Percentiles rank a stretch among this genome's conserved stretches.
phyloP scores from a whole-genome alignment of 2,113 vertebrate genomes.

The Xiphorhynchus elegans region DNA sequence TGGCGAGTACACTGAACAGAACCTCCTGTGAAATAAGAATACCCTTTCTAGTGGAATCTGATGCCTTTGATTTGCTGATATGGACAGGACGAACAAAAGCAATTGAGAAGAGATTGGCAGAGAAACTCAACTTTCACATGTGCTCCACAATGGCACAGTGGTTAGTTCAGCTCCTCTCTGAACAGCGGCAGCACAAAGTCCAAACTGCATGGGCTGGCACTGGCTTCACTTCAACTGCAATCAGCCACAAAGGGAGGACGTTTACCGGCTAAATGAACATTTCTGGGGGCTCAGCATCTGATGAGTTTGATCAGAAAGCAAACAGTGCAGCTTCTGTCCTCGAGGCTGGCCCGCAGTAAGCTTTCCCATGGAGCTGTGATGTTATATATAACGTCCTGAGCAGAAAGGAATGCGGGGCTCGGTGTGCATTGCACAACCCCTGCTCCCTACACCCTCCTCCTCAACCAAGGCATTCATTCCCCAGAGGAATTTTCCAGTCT shows the following conservation, averaged over 20 bases:
- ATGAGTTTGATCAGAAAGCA: not conserved
- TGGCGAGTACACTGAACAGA: not conserved
- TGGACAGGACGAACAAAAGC: not conserved
- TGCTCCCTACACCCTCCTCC: slow-evolving; percentile 42
- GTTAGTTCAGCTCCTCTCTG: slow-evolving; percentile 17
- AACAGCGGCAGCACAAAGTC: not conserved
- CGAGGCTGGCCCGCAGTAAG: not conserved
- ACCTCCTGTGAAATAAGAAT: not conserved
- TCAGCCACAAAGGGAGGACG: not conserved
- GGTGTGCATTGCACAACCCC: not conserved
- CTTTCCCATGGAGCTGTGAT: not conserved
- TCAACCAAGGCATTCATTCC: slow-evolving; percentile 1
- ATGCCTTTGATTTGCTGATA: not conserved
- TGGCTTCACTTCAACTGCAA: not conserved
- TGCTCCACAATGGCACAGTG: slow-evolving; percentile 18
- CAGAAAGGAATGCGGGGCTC: slow-evolving; percentile 13
- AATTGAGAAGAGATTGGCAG: not conserved
- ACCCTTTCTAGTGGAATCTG: not conserved
- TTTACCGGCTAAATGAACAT: not conserved
- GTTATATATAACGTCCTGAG: not conserved
- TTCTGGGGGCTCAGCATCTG: not conserved
- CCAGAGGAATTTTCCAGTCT: slow-evolving; percentile 55
- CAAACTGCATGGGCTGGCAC: slow-evolving; percentile 9
- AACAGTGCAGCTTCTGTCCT: not conserved
- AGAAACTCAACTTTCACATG: not conserved